Base-by-base conservation (phyloP, 2,113 vertebrate genomes). In the Odontesthes bonariensis region DNA sequence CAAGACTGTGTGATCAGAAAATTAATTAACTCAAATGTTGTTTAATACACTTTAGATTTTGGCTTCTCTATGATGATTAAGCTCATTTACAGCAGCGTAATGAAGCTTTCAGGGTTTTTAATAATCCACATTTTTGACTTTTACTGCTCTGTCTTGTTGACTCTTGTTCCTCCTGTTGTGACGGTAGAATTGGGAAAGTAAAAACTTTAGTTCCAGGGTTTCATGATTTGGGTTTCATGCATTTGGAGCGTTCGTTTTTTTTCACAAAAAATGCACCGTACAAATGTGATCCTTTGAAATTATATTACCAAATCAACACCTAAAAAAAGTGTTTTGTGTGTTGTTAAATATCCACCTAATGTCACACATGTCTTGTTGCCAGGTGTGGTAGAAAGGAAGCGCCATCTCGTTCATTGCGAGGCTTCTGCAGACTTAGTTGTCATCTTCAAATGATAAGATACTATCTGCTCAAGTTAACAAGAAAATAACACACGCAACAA, bases 211-310 rank as follows among this genome's bases (percentile, higher is more conserved):
- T 38, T 38, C 5, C 35, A 38, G 7, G 6, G 35, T 38, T 38
- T 8, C 6, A 6, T 7, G 35, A 38, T n/a, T n/a, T n/a, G 5
- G 35, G 10, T 38, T 38, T 38, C 10, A 38, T 38, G 35, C 35
- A 7, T 8, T 7, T 3, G 35, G 35, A 9, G 9, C 40, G 14
- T 44, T 44, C 1, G 6, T 52, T 66, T 53, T 22, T 66, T n/a
- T n/a, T n/a, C n/a, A 66, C 12, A 53, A n/a, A 23, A 66, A 64
- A 64, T 51, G 33, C 19, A 64, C 13, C 53, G 40, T 44, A 40
- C 38, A 16, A 53, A 53, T 47, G 23, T 35, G 38, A 16, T 12
- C 0, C 0, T 40, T 2, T 23, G 14, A 56, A 8, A 32, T 2
- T 32, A 9, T 31, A 42, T 44, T n/a, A 32, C 12, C 16, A 44